Percentiles rank a stretch among this genome's conserved stretches.
phyloP scores from a whole-genome alignment of 2,113 vertebrate species.

The Podocnemis expansa region DNA sequence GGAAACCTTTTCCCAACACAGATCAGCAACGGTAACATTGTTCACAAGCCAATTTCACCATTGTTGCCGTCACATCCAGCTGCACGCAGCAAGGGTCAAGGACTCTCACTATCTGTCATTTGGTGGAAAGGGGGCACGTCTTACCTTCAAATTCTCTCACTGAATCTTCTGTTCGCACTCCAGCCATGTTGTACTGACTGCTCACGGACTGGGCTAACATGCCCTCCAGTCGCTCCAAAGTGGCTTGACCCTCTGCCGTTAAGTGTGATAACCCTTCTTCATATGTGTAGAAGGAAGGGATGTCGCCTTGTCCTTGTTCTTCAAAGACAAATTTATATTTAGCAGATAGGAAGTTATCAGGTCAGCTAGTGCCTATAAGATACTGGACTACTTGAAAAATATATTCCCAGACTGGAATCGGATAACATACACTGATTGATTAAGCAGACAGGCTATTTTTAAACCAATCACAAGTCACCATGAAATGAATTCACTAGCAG shows the following conservation, averaged over 20 bases:
- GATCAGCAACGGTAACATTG: fast-evolving
- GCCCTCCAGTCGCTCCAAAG: constrained; percentile 91
- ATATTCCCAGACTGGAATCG: background rate
- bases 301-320: constrained; percentile 88
- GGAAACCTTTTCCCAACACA: background rate
- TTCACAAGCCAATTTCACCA: background rate
- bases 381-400: background rate
- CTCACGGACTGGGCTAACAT: constrained; percentile 92
- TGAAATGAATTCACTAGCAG: background rate
- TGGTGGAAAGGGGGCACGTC: background rate
- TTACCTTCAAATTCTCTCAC: constrained; percentile 88
- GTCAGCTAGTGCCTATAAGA: background rate
- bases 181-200: constrained; percentile 95
- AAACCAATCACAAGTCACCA: background rate
- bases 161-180: constrained; percentile 89
- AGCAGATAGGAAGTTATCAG: background rate
- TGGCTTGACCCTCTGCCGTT: constrained; percentile 93
- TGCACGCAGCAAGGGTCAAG: background rate
- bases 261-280: constrained; percentile 94
- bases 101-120: background rate
- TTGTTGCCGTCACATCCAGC: fast-evolving
- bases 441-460: background rate
- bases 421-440: background rate
- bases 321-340: background rate
- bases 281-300: constrained; percentile 94